Evolutionary conservation across 2,888 invertebrate species (phyloP), one percentile per base, ranked within the genome.

Genomic region (Eurois occulta): DNA sequence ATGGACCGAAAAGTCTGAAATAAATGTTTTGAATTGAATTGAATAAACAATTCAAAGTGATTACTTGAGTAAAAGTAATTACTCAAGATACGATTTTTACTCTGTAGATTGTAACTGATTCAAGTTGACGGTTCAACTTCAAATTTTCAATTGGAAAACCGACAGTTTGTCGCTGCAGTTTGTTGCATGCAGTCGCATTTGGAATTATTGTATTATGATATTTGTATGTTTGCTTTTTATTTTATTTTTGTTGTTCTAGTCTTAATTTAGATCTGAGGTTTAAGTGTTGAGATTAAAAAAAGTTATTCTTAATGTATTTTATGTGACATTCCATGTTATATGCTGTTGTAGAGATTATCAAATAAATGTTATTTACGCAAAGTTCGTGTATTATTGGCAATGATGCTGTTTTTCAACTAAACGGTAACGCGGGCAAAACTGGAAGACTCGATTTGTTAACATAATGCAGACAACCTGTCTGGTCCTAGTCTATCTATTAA

Each of bases 251-350:
- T 41, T 72, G 28, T 82, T 82, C 86, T 82, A 84, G 84, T 84
- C 83, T 65, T n/a, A 71, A 16, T 38, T 64, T n/a, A 41, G 86
- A 84, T 84, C 84, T 84, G 83, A 77, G 41, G 60, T 71, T 72
- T 38, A 43, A 28, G 28, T 62, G 58, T 72, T 81, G 85, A 81
- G 69, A 85, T 84, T 84, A 72, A 58, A 77, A 35, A 43, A 62
- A n/a, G 21, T 68, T 74, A 21, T 65, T 10, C 8, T 35, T 8
- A n/a, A 60, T 69, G 24, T 55, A 70, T 64, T 58, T 67, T 60
- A 58, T 43, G 46, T 52, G 28, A 60, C 82, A 85, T 85, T 85
- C 82, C 82, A 62, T 62, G 58, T 74, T 68, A 72, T 52, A 32
- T 66, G 6, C 16, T 46, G 28, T 58, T 58, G 0, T 69, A 65